phyloP scores from a whole-genome alignment of 2,888 invertebrate species.

The Diloba caeruleocephala region DNA sequence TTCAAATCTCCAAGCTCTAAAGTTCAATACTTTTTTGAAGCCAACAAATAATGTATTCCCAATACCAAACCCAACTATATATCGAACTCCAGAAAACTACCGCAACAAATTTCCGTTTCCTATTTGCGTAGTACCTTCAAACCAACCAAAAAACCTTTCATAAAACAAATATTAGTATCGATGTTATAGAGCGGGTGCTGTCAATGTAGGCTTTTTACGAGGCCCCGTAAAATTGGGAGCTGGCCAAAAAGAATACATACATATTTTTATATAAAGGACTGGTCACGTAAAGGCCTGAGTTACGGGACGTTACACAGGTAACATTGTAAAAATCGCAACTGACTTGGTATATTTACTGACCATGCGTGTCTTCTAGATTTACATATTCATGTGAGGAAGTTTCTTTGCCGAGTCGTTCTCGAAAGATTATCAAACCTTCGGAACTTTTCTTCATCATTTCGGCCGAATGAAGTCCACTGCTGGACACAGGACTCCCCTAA shows the following conservation, averaged over 20 bases:
- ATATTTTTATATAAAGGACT: constrained; percentile 65
- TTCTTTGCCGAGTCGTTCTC: constrained; percentile 21
- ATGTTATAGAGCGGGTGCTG: constrained; percentile 66
- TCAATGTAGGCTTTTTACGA: constrained; percentile 70
- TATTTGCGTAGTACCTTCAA: constrained; percentile 17
- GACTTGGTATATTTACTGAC: constrained; percentile 49
- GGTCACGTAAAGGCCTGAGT: constrained; percentile 65
- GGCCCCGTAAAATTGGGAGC: constrained; percentile 59
- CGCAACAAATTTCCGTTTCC: constrained; percentile 17
- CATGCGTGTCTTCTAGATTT: constrained; percentile 47
- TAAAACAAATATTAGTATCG: constrained; percentile 77
- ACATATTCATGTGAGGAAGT: constrained; percentile 43
- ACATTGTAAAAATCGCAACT: constrained; percentile 53
- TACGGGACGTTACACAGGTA: constrained; percentile 54
- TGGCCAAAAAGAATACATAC: constrained; percentile 62
- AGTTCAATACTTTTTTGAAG: no score
- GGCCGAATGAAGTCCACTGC: no score
- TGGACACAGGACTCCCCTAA: no score
- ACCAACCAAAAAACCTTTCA: constrained; percentile 56
- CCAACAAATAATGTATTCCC: constrained; percentile 9
- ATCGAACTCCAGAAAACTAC: constrained; percentile 3
- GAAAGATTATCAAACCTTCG: background rate
- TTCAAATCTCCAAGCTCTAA: no score
- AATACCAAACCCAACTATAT: background rate
- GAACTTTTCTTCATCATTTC: no score